Conservation (phyloP, 2,797 vertebrate species). For the Erpetoichthys calabaricus region DNA sequence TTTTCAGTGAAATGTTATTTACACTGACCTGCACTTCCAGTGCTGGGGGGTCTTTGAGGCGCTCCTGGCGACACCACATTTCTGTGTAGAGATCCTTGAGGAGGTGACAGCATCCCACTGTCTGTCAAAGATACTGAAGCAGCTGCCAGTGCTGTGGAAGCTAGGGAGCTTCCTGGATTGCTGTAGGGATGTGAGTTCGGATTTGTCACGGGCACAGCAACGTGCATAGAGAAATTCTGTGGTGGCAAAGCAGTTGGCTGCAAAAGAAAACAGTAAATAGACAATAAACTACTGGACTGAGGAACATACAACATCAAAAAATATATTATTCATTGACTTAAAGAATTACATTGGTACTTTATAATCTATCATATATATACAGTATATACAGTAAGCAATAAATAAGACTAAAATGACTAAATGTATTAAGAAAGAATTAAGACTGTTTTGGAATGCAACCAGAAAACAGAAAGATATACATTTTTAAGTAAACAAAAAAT, state of each 20-base stretch:
- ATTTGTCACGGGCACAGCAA: constrained; percentile 91
- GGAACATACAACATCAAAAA: not conserved
- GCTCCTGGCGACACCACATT: constrained; percentile 70
- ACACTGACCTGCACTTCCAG: constrained; percentile 70
- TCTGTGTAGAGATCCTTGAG: constrained; percentile 76
- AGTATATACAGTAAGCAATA: too few species aligned
- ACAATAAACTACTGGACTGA: constrained; percentile 12
- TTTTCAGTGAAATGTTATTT: not conserved
- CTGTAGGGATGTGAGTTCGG: constrained; percentile 78
- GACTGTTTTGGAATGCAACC: too few species aligned
- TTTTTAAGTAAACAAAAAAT: too few species aligned
- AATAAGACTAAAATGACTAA: too few species aligned
- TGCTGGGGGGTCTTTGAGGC: constrained; percentile 80
- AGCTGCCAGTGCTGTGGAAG: constrained; percentile 69
- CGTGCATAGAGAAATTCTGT: constrained; percentile 97
- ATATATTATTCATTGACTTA: too few species aligned
- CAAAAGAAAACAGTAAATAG: constrained; percentile 15
- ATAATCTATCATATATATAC: too few species aligned
- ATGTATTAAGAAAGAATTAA: too few species aligned
- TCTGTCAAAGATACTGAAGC: constrained; percentile 74
- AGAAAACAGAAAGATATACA: too few species aligned
- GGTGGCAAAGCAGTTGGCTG: constrained; percentile 82
- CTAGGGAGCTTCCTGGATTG: constrained; percentile 72
- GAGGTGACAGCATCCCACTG: constrained; percentile 83
- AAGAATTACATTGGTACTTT: too few species aligned